Evolutionary conservation across 2,888 invertebrate genomes (phyloP), one percentile per base, ranked within the genome.

Genomic region (Agrilus mali): DNA sequence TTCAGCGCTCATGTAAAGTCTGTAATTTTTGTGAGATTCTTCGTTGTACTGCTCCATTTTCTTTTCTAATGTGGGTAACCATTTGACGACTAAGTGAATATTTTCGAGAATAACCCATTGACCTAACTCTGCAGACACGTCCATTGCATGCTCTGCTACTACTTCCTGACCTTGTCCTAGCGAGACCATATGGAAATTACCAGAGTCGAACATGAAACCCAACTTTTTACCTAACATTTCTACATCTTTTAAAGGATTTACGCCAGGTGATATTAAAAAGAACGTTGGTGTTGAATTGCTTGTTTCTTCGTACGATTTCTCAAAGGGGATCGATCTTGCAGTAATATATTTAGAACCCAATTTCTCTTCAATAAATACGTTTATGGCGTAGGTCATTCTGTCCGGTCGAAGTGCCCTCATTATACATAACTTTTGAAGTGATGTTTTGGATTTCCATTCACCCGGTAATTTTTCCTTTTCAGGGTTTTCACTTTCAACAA

Each of bases 31-130:
- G 55, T 82, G 70, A 1, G 85, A 81, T 47, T 72, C 73, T 53
- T 81, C 80, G 38, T 78, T 73, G 36, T 82, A 78, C 50, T 85
- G 80, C 63, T 94, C 94, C 74, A 94, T 81, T 64, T 86, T 87
- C 68, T 94, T 94, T 61, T 95, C 95, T 14, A 95, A 70, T 0
- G 75, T 78, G 0, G 86, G 66, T n/a, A 95, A 69, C 94, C 95
- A 95, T 53, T 76, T 85, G 16, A 82, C 80, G 0, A 95, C 94
- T 47, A 95, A 73, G 68, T 95, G 95, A 45, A 95, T 82, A 63
- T 95, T 95, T 71, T 94, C 83, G 36, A 95, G 68, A 45, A 95
- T 86, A 14, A 94, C 93, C 95, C 95, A 95, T 57, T 94, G 86
- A 0, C 94, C 94, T 33, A 77, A 60, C 33, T 65, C 69, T 0